Percentiles rank a stretch among this genome's conserved stretches.
phyloP scores from a whole-genome alignment of 2,888 invertebrate species.

The Bombylius major region DNA sequence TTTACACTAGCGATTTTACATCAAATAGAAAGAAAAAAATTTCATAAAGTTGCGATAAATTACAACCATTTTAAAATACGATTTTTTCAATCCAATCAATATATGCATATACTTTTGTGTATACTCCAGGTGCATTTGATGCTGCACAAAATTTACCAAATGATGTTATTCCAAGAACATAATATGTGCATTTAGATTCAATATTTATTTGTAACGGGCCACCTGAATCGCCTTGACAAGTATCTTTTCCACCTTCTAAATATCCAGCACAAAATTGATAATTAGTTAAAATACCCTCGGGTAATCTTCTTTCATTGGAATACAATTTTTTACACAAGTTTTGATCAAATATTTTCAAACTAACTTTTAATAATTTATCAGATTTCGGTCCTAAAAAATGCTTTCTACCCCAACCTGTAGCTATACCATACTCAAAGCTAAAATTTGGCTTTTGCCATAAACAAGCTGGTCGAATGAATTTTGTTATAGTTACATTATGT shows the following conservation, averaged over 20 bases:
- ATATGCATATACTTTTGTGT: conserved; percentile 30
- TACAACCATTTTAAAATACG: conserved; percentile 20
- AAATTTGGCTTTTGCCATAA: conserved; percentile 26
- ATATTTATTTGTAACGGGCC: conserved; percentile 31
- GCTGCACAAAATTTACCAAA: conserved; percentile 35
- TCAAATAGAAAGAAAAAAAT: no score
- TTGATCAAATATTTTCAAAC: conserved; percentile 27
- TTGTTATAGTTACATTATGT: conserved; percentile 21
- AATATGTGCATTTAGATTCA: conserved; percentile 30
- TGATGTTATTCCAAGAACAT: conserved; percentile 34
- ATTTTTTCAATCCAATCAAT: conserved; percentile 34
- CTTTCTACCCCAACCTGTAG: conserved; percentile 35
- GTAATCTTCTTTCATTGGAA: conserved; percentile 26
- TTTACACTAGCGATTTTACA: no score
- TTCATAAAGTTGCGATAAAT: no score
- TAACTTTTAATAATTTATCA: conserved; percentile 32
- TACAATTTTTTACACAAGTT: conserved; percentile 26
- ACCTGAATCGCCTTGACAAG: conserved; percentile 34
- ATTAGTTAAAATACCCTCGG: conserved; percentile 29
- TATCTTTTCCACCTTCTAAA: conserved; percentile 27
- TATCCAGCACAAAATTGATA: conserved; percentile 37
- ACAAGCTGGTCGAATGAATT: conserved; percentile 31
- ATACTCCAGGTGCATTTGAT: conserved; percentile 32
- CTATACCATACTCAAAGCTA: conserved; percentile 21
- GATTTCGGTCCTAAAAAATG: conserved; percentile 29